Base-by-base conservation (phyloP, 2,888 invertebrate genomes). In the Mesorhabditis spiculigera region DNA sequence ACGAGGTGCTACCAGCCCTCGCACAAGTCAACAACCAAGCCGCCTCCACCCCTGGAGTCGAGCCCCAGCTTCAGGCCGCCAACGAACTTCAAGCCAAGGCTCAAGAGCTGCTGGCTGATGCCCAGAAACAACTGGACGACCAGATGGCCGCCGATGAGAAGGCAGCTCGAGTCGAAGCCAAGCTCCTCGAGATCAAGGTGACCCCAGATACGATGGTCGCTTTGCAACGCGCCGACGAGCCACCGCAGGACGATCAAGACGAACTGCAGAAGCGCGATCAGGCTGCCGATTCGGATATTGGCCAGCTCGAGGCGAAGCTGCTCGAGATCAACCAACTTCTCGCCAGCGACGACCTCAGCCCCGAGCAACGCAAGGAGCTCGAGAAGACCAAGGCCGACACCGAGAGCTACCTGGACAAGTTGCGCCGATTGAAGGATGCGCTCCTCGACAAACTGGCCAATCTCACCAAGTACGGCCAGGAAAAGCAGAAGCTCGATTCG, bases 181-280 rank as follows among this genome's bases (percentile, higher is more conserved):
- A 71, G 63, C 67, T 67, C 63, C 65, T 71, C 68, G 65, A 73
- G 44, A 69, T 71, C 69, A 67, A 70, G n/a, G 58, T 50, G 10
- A n/a, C n/a, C 10, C 58, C 58, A 10, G 58, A 50, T 10, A 50
- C 10, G 8, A n/a, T 50, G 10, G n/a, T n/a, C 58, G 58, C 58
- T 50, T n/a, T 50, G 8, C 10, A 10, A 50, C 58, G n/a, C 8
- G 58, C 58, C n/a, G 10, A 50, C 8, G 58, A 50, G n/a, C 8
- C n/a, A 10, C 58, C 58, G n/a, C 58, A 50, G n/a, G 58, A 50
- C 58, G 58, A 50, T 50, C 50, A 45, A 42, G 44, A 13, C 43
- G 58, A 66, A 43, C 16, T 61, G 42, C 16, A 6, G 42, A 58
- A 43, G n/a, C 69, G 61, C 43, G 69, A 69, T 58, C 8, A 58